phyloP scores from a whole-genome alignment of 2,113 vertebrate genomes.

The Ciconia maguari region DNA sequence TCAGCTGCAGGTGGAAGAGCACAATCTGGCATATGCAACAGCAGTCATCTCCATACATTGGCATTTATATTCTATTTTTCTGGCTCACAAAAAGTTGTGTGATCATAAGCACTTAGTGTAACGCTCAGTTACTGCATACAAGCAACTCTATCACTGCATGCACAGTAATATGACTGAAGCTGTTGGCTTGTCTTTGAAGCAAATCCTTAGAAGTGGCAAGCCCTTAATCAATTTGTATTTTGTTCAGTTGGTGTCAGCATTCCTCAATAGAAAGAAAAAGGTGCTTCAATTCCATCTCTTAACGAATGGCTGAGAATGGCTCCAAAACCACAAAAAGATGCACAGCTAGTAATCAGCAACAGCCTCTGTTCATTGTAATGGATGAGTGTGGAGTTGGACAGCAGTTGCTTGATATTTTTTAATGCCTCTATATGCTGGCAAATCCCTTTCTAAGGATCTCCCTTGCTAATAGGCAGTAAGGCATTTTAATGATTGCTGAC shows the following conservation, averaged over 20 bases:
- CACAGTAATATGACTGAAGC: background rate
- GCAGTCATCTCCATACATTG: background rate
- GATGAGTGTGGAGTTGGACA: background rate
- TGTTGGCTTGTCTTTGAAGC: background rate
- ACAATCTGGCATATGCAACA: background rate
- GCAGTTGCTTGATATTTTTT: background rate
- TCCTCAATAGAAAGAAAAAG: background rate
- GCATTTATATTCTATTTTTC: background rate
- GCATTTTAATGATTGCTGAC: background rate
- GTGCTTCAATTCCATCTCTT: background rate
- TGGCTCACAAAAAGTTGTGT: background rate
- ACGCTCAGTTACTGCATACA: background rate
- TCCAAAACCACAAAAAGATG: background rate
- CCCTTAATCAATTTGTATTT: background rate
- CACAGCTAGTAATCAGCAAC: background rate
- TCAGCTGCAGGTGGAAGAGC: slow-evolving; percentile 54
- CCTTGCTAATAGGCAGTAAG: background rate
- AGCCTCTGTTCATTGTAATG: background rate
- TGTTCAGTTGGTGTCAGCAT: slow-evolving; percentile 6
- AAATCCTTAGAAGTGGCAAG: background rate
- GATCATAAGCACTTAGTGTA: background rate
- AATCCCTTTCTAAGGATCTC: background rate
- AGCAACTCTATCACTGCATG: background rate
- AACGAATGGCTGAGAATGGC: background rate
- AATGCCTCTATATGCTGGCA: background rate